Percentiles rank a stretch among this genome's conserved stretches.
Evolutionary conservation across 2,888 invertebrate species (phyloP).

Genomic region (Hofmannophila pseudospretella): DNA sequence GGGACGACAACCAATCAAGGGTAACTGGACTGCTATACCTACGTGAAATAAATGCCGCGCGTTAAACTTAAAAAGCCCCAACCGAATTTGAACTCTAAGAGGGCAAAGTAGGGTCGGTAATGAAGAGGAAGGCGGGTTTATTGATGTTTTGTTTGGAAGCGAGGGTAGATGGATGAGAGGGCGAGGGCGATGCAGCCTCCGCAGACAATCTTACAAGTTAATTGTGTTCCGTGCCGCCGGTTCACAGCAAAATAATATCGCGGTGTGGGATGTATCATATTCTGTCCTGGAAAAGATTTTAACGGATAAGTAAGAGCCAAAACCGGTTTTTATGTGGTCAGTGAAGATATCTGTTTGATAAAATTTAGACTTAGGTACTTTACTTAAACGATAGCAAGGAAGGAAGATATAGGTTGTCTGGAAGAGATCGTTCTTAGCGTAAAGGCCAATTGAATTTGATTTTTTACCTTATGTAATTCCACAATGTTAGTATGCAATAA

Average conservation of each 20-base stretch:
- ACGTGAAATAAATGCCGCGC: constrained; percentile 76
- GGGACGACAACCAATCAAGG: constrained; percentile 84
- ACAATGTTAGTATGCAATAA: too few relatives aligned
- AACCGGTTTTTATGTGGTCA: too few relatives aligned
- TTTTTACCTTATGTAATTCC: too few relatives aligned
- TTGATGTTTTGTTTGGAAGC: constrained; percentile 77
- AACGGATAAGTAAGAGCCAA: too few relatives aligned
- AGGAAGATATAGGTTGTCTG: too few relatives aligned
- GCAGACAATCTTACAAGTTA: constrained; percentile 78
- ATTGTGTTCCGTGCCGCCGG: constrained; percentile 75
- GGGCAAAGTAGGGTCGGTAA: constrained; percentile 27
- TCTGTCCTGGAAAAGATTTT: too few relatives aligned
- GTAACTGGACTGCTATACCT: constrained; percentile 79
- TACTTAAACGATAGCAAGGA: too few relatives aligned
- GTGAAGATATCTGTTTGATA: too few relatives aligned
- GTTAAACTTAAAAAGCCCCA: constrained; percentile 58
- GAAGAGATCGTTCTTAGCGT: too few relatives aligned
- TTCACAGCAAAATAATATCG: constrained; percentile 71
- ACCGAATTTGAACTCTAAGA: constrained; percentile 30
- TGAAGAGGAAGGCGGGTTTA: constrained; percentile 44
- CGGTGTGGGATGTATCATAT: background rate
- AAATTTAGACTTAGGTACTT: too few relatives aligned
- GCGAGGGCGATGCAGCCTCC: constrained; percentile 71
- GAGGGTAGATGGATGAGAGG: constrained; percentile 51
- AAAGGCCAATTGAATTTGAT: too few relatives aligned